Conservation (phyloP, 2,113 vertebrate genomes). For the Scolopax mira region DNA sequence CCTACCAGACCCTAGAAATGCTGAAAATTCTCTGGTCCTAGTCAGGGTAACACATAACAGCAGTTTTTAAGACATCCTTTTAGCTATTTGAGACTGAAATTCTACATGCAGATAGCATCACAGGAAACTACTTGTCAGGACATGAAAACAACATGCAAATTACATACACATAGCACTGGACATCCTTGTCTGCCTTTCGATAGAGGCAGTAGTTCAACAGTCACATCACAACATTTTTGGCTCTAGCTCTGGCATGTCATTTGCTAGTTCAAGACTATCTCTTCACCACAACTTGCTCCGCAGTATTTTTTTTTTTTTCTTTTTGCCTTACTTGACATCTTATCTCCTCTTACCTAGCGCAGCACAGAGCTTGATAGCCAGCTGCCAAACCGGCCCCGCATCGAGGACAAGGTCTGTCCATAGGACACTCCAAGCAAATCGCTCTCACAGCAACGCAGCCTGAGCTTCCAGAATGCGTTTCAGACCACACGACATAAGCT, state of each 20-base stretch:
- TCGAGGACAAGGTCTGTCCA: background rate
- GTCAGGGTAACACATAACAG: background rate
- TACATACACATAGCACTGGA: too few species aligned
- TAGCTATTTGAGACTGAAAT: background rate
- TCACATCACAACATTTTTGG: background rate
- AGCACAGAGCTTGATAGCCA: background rate
- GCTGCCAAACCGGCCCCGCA: background rate
- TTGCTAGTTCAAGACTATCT: background rate
- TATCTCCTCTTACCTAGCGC: background rate
- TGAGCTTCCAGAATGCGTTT: background rate
- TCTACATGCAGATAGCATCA: background rate
- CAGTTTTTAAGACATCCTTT: background rate
- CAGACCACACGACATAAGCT: accelerated
- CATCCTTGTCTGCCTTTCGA: background rate
- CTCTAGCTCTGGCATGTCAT: too few species aligned
- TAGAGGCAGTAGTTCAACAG: background rate
- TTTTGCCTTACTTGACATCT: background rate
- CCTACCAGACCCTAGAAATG: background rate
- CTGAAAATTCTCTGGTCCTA: background rate
- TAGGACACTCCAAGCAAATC: background rate
- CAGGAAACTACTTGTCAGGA: background rate
- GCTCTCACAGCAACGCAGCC: background rate
- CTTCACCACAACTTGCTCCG: background rate
- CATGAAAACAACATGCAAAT: background rate
- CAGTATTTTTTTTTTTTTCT: background rate